phyloP scores from a whole-genome alignment of 2,797 vertebrate genomes.

The Acanthornis magna region DNA sequence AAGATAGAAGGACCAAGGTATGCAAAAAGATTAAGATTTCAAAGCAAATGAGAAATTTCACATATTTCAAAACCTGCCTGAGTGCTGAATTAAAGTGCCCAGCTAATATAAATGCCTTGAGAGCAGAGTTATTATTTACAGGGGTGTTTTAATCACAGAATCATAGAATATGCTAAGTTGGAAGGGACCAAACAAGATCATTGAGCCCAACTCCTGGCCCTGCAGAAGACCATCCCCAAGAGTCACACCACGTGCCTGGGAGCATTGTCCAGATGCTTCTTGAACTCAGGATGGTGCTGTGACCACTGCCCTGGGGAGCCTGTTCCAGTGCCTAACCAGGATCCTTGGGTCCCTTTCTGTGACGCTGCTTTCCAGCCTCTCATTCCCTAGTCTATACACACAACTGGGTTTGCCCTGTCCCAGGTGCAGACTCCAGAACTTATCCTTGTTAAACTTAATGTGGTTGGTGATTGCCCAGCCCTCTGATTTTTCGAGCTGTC shows the following conservation, averaged over 20 bases:
- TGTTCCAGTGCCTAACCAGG: neutral
- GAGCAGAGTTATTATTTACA: neutral
- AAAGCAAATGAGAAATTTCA: no score
- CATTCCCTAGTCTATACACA: neutral
- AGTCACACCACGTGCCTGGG: neutral
- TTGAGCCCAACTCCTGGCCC: neutral
- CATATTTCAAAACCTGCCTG: neutral
- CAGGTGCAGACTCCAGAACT: neutral
- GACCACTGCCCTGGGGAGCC: neutral
- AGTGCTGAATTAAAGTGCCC: neutral
- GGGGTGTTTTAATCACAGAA: neutral
- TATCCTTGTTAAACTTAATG: neutral
- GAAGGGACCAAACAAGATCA: neutral
- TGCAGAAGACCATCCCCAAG: neutral
- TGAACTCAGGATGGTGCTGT: neutral
- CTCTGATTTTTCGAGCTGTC: neutral
- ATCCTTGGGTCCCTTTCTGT: fast-evolving
- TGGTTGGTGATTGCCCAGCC: neutral
- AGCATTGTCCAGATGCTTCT: neutral
- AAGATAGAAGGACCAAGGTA: neutral
- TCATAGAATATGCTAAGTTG: neutral
- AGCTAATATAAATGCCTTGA: neutral
- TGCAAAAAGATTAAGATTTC: neutral
- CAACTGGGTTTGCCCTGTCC: neutral
- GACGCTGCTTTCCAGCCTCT: neutral